Evolutionary conservation across 2,888 invertebrate genomes (phyloP), one percentile per base, ranked within the genome.

Genomic region (Hylaea fasciaria): DNA sequence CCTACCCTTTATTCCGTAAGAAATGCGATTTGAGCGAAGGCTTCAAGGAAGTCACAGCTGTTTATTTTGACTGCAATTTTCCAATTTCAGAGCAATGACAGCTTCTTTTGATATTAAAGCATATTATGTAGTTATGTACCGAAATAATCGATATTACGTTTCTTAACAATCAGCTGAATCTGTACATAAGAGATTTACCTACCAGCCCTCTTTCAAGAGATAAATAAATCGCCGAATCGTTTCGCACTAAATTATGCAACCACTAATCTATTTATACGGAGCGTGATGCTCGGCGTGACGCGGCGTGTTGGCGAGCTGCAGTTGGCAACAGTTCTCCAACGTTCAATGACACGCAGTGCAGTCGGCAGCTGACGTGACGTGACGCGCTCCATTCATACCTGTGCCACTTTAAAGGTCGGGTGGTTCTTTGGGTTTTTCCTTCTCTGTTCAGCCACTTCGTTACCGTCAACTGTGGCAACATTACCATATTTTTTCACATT

Each of bases 341-440:
- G 22, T 22, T 22, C 22, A 65, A 39, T 55, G 57, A 53, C 50
- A 13, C 41, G 43, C 41, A 35, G 28, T 63, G 58, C 57, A 48
- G 14, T 39, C 59, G 57, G 78, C 81, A 80, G 54, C 50, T 40
- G 61, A 39, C n/a, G 22, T 22, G 22, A 32, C 32, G 71, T 83
- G 83, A 85, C 82, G 82, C 78, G 77, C 70, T 81, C 85, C 88
- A 87, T 87, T 87, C 87, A 87, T 86, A 83, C 78, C 83, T 77
- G 54, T 62, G 48, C 47, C 56, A 54, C 47, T 50, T 14, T 48
- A 65, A 62, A 66, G 62, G 68, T 54, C 64, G 56, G 40, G 40
- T 40, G 37, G 13, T 46, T 8, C 12, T 45, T 28, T 45, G 7
- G 35, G 11, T 35, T 35, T 35, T 35, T 11, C 9, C 29, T 29